Percentiles rank a stretch among this genome's conserved stretches.
Evolutionary conservation across 2,888 invertebrate species (phyloP).

Genomic region (Pseudanteris insignis): DNA sequence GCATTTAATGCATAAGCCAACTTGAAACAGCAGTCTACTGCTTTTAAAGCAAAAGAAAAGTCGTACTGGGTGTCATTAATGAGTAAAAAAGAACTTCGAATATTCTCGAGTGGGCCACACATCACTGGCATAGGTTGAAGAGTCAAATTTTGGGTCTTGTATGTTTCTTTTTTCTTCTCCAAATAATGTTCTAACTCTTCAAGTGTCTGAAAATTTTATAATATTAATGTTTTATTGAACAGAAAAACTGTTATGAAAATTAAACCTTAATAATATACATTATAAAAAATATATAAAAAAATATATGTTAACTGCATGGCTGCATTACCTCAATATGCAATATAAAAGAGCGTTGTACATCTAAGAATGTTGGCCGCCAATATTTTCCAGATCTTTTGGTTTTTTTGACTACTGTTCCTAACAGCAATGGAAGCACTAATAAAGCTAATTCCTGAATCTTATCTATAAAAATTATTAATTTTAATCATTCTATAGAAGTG

Average conservation of each 20-base stretch:
- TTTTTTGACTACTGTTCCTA: background rate
- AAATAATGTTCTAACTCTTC: background rate
- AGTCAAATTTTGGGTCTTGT: background rate
- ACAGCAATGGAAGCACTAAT: background rate
- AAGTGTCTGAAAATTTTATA: no score
- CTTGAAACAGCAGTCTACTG: constrained; percentile 24
- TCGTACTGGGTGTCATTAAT: constrained; percentile 12
- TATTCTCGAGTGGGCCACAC: constrained; percentile 2
- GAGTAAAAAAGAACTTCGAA: background rate
- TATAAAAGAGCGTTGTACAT: background rate
- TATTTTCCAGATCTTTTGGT: background rate
- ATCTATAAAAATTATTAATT: no score
- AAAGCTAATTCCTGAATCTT: no score
- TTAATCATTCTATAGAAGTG: no score
- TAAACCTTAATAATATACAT: no score
- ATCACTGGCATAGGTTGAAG: constrained; percentile 11
- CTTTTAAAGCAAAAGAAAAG: constrained; percentile 2
- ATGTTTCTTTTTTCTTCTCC: background rate
- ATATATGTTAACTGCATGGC: no score
- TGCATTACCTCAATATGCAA: constrained; percentile 5
- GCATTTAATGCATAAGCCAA: constrained; percentile 13
- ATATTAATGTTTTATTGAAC: no score
- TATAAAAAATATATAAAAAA: no score
- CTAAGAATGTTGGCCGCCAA: background rate
- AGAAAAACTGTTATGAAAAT: background rate